Base-by-base conservation (phyloP, 2,113 vertebrate genomes). In the Hydrochoerus hydrochaeris region DNA sequence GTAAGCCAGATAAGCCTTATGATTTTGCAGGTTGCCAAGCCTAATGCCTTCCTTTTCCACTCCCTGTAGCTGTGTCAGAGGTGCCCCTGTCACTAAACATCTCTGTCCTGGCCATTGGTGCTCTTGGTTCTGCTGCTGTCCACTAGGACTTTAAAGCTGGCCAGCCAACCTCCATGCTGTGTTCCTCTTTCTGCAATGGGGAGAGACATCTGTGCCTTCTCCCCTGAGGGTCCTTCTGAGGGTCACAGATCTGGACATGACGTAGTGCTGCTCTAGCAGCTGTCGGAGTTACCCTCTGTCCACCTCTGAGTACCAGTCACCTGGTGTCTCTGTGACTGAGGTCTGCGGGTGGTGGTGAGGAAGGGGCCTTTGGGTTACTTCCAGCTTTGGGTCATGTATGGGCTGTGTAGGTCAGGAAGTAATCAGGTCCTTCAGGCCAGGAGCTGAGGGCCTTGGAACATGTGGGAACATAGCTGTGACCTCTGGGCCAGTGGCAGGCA, bases 111-210 rank as follows among this genome's bases (percentile, higher is more conserved):
- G 8, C 44, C 22, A 5, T 0, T 6, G 30, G 6, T 13, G 12
- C 60, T 46, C 32, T 20, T 26, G 5, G 38, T 12, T 49, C 26
- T 60, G 38, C 28, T 35, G 32, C 41, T 58, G 4, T 22, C 46
- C 2, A 30, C 0, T 4, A 5, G 44, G 17, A 13, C 2, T 10
- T 52, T 63, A 44, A 44, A 14, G 22, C 19, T n/a, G n/a, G 24
- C 11, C 0, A 20, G 52, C 9, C 17, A 5, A 1, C 19, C 1
- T 22, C 7, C 1, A 26, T 14, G n/a, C 63, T 3, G 0, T 46
- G 5, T 9, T 62, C 49, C 10, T 10, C 3, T 30, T 28, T 26
- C 35, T 62, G 12, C 5, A 19, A 20, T 46, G 26, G 73, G n/a
- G 38, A 19, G 54, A 26, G 16, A 52, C 30, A 20, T 26, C 30